These are phyloP conservation scores for Melanostoma mellinum DNA, from an alignment of 2,888 invertebrate species.

Conservation along the genomic window DNA sequence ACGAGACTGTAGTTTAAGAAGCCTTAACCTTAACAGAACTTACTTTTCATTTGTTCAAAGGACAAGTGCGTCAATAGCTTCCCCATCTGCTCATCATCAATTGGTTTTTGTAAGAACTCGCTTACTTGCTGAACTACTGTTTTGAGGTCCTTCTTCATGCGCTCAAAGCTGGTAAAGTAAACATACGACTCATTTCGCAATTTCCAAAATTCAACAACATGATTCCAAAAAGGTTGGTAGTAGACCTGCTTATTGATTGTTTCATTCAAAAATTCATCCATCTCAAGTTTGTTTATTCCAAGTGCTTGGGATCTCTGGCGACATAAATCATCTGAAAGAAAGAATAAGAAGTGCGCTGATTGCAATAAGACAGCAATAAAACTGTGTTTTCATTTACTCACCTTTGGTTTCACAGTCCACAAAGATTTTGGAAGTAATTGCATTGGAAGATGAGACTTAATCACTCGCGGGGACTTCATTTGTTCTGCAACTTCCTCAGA, in stretches of 20 bases:
- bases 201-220: conserved; percentile 76
- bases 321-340: conserved; percentile 87
- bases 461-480: conserved; percentile 69
- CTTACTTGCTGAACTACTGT: conserved; percentile 69
- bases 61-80: conserved; percentile 76
- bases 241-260: conserved; percentile 62
- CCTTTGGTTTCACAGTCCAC: conserved; percentile 74
- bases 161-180: conserved; percentile 76
- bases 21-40: neutral
- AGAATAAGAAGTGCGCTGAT: neutral
- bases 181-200: conserved; percentile 74
- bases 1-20: no score
- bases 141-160: conserved; percentile 74
- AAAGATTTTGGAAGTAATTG: conserved; percentile 73
- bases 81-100: conserved; percentile 74
- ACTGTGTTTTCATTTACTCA: conserved; percentile 25
- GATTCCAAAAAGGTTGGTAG: conserved; percentile 73
- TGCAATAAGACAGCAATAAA: neutral
- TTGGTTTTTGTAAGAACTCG: conserved; percentile 75
- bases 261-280: conserved; percentile 80
- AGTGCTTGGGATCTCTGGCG: conserved; percentile 90
- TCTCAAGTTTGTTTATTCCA: conserved; percentile 83
- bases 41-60: conserved; percentile 78
- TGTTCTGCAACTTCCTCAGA: conserved; percentile 20
- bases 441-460: conserved; percentile 75